Evolutionary conservation across 2,888 invertebrate genomes (phyloP).

Genomic region (Gisinianus flammeolus): DNA sequence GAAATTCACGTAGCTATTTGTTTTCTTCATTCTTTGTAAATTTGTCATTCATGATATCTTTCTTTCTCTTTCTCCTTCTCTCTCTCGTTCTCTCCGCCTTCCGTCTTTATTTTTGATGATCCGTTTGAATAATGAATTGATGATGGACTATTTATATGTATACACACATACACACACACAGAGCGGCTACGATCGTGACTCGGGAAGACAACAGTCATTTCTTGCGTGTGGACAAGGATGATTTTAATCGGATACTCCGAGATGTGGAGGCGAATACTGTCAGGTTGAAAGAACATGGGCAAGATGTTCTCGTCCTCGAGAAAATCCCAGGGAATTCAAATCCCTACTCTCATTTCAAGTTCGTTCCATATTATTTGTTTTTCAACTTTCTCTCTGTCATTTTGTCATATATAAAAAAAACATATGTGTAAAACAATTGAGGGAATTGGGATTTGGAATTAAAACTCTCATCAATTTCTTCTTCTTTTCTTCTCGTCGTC

Average conservation of each 20-base stretch:
- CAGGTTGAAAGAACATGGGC: slow-evolving; percentile 80
- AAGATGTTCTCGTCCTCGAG: slow-evolving; percentile 81
- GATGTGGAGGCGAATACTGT: slow-evolving; percentile 90
- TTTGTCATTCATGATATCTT: not conserved
- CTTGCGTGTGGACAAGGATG: slow-evolving; percentile 81
- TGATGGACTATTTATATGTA: not conserved
- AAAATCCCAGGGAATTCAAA: slow-evolving; percentile 66
- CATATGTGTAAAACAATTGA: not conserved
- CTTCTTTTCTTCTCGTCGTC: too few relatives aligned
- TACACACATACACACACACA: too few relatives aligned
- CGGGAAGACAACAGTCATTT: slow-evolving; percentile 83
- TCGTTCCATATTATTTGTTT: slow-evolving; percentile 61
- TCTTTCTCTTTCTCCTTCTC: not conserved
- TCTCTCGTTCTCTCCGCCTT: not conserved
- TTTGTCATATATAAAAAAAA: not conserved
- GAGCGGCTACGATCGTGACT: slow-evolving; percentile 81
- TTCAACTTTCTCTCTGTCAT: too few relatives aligned
- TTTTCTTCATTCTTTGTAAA: too few relatives aligned
- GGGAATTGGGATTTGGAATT: too few relatives aligned
- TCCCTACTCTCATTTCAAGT: slow-evolving; percentile 71
- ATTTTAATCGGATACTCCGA: slow-evolving; percentile 79
- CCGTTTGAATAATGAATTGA: not conserved
- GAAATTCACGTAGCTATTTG: not conserved
- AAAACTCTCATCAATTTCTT: too few relatives aligned
- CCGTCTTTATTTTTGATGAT: not conserved